phyloP scores from a whole-genome alignment of 2,888 invertebrate genomes.

The Epirrita christyi region DNA sequence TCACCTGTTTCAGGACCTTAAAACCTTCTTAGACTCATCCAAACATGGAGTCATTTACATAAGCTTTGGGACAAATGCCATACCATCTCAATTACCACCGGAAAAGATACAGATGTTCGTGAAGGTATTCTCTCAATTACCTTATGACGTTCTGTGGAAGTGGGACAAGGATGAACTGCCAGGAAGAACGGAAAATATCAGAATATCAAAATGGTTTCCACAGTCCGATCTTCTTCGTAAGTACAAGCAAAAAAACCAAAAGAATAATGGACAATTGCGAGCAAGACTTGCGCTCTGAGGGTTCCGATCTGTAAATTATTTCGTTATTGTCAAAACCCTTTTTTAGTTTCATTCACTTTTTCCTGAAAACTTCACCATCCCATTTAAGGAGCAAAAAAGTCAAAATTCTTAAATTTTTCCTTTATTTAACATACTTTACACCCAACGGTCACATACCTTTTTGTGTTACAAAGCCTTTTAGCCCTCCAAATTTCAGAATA shows the following conservation, averaged over 20 bases:
- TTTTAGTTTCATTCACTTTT: too few relatives aligned
- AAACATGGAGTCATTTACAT: constrained; percentile 55
- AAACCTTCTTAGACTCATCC: constrained; percentile 59
- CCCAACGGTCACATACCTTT: too few relatives aligned
- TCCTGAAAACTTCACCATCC: too few relatives aligned
- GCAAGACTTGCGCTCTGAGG: too few relatives aligned
- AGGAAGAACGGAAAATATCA: constrained; percentile 57
- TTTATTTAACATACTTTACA: too few relatives aligned
- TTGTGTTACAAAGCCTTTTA: too few relatives aligned
- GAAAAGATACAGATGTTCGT: constrained; percentile 51
- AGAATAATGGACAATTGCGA: too few relatives aligned
- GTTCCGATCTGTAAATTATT: too few relatives aligned
- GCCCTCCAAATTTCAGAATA: too few relatives aligned
- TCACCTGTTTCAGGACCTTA: constrained; percentile 50
- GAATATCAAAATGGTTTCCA: constrained; percentile 62
- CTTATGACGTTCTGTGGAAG: constrained; percentile 70
- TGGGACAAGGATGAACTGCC: constrained; percentile 56
- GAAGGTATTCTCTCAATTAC: constrained; percentile 58
- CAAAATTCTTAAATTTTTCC: too few relatives aligned
- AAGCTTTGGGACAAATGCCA: constrained; percentile 13
- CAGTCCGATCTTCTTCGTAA: constrained; percentile 64
- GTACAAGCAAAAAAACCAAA: constrained; percentile 13
- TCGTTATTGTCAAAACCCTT: too few relatives aligned
- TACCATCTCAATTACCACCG: constrained; percentile 50
- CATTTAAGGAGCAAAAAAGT: too few relatives aligned